phyloP scores from a whole-genome alignment of 2,797 vertebrate genomes.

The Craterocephalus amniculus region DNA sequence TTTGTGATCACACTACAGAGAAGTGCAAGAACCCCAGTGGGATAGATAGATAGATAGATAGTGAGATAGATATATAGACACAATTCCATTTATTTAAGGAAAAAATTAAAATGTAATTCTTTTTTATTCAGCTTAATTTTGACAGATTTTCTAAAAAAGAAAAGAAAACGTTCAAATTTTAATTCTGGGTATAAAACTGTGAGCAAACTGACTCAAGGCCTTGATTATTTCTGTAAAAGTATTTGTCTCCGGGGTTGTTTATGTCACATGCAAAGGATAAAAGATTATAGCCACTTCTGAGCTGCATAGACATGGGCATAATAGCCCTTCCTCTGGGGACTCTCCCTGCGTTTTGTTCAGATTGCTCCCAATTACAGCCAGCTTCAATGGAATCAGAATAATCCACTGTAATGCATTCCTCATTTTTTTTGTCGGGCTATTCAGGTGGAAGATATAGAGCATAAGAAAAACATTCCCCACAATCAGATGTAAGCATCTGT shows the following conservation, averaged over 20 bases:
- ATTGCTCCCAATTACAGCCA: conserved; percentile 71
- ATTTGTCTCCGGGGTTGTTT: conserved; percentile 67
- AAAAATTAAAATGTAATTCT: background rate
- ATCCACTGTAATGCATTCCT: conserved; percentile 55
- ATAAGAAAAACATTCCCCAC: conserved; percentile 31
- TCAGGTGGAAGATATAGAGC: conserved; percentile 47
- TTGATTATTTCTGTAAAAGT: conserved; percentile 66
- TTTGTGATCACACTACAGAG: no score
- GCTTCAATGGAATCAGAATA: conserved; percentile 65
- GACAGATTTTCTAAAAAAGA: background rate
- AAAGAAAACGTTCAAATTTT: conserved; percentile 26
- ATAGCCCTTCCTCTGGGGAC: conserved; percentile 65
- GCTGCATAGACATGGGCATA: conserved; percentile 68
- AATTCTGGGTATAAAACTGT: conserved; percentile 30
- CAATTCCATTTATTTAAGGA: background rate
- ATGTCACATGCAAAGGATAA: conserved; percentile 68
- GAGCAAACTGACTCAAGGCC: conserved; percentile 55
- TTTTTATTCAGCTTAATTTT: background rate
- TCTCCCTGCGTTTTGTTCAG: conserved; percentile 59
- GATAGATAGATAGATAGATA: no score
- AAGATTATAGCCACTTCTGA: conserved; percentile 74
- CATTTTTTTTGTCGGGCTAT: conserved; percentile 29
- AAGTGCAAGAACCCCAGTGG: no score
- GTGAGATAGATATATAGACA: no score
- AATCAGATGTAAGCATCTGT: conserved; percentile 69